A percentile compares a stretch with the other conserved stretches of the same genome.
phyloP scores from a whole-genome alignment of 2,888 invertebrate species.

The Cephonodes hylas region DNA sequence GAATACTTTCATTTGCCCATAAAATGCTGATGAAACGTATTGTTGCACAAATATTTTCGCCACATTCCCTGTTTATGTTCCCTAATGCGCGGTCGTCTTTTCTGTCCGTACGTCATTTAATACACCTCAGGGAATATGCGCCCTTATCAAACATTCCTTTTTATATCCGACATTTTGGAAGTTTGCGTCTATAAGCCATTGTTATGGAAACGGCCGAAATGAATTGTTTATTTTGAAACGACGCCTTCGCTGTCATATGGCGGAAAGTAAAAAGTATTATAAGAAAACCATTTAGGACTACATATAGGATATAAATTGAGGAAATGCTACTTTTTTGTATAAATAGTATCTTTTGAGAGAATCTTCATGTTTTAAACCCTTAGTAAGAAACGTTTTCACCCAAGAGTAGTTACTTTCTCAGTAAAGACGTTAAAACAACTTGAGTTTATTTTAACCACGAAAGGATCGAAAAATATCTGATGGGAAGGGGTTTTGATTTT shows the following conservation, averaged over 20 bases:
- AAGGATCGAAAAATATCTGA: too few relatives aligned
- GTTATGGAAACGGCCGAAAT: not conserved
- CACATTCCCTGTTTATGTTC: not conserved
- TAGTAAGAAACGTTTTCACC: too few relatives aligned
- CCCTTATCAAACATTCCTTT: conserved; percentile 8
- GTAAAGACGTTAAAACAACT: too few relatives aligned
- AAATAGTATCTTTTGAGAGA: too few relatives aligned
- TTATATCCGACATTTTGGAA: conserved; percentile 6
- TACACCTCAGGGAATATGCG: conserved; percentile 8
- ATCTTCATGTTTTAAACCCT: too few relatives aligned
- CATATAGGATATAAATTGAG: too few relatives aligned
- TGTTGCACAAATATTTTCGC: not conserved
- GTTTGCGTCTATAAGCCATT: not conserved
- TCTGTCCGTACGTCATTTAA: conserved; percentile 8
- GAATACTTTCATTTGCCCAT: not conserved
- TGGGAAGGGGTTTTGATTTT: too few relatives aligned
- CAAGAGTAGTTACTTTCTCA: too few relatives aligned
- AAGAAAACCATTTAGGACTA: too few relatives aligned
- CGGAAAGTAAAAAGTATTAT: not conserved
- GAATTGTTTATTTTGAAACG: conserved; percentile 1
- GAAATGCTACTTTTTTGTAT: too few relatives aligned
- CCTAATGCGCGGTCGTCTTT: conserved; percentile 7
- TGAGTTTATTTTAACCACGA: too few relatives aligned
- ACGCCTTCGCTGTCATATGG: too few relatives aligned
- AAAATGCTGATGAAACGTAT: not conserved